A percentile compares a stretch with the other conserved stretches of the same genome.
phyloP scores from a whole-genome alignment of 2,113 vertebrate species.

The Sylvietta virens region DNA sequence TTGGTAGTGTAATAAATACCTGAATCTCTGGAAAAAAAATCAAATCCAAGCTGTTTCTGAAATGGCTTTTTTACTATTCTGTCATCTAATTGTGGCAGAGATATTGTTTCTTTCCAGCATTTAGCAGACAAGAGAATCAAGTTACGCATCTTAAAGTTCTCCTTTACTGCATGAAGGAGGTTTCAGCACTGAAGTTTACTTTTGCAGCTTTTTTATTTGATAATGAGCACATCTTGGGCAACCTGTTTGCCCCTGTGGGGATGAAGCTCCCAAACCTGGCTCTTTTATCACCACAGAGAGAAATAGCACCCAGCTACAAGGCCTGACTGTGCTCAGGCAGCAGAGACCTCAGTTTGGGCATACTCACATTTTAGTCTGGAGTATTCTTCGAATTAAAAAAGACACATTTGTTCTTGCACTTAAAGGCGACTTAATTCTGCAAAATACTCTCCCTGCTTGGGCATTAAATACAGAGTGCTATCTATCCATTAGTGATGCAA shows the following conservation, averaged over 20 bases:
- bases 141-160: background rate
- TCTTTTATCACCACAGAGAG: background rate
- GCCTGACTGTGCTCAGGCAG: background rate
- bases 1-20: background rate
- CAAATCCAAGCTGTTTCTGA: background rate
- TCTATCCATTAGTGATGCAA: background rate
- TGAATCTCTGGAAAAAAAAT: background rate
- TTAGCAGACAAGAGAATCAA: background rate
- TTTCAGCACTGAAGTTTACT: background rate
- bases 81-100: background rate
- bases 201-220: background rate
- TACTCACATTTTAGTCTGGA: background rate
- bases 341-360: background rate
- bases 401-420: background rate
- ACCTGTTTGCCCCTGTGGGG: background rate
- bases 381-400: background rate
- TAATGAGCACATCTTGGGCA: background rate
- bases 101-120: background rate
- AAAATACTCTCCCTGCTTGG: background rate
- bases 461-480: background rate
- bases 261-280: background rate
- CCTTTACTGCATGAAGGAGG: background rate
- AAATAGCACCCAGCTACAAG: background rate
- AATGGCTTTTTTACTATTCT: background rate
- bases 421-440: background rate